Base-by-base conservation (phyloP, 2,888 invertebrate species). In the Zhuqinia jingwanae region DNA sequence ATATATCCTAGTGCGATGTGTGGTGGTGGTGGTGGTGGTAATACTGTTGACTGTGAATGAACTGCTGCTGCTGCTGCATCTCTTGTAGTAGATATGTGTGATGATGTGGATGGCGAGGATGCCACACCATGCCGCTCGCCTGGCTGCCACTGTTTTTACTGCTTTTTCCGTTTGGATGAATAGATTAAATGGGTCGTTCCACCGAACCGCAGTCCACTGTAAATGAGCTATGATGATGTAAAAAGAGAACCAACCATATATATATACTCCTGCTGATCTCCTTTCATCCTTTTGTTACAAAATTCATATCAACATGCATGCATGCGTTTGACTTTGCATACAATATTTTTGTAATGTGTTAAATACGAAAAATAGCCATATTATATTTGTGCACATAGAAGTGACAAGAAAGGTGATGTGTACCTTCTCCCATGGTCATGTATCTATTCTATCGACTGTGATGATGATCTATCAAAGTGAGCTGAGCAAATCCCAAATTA, bases 81-180 rank as follows among this genome's bases (percentile, higher is more conserved):
- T 6, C 36, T 36, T 36, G 36, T 6, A 6, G 36, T 36, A 8
- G 36, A 36, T 36, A 8, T 8, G 8, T 36, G 8, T 36, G 45
- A 36, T 68, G 42, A 73, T 47, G 73, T 22, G 73, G 27, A 47
- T 73, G 50, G 47, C 50, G 73, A 50, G 25, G 73, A 70, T 65
- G 77, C 27, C 30, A 22, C 50, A 42, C 45, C 22, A 13, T 50
- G 50, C 50, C 73, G 53, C 73, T 73, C 73, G 73, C 50, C 73
- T 22, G 27, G 27, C 50, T 50, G 78, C 50, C 87, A 81, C 70
- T 85, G 73, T 85, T 85, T 80, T 76, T 70, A 30, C 65, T 84
- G 53, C 78, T 83, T 85, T 84, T 85, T 85, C 84, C 85, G 70
- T 85, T 56, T 78, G 70, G 68, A 78, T 85, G 85, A 85, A 58